These are phyloP conservation scores for Phaenicophaeus curvirostris DNA, from an alignment of 2,797 vertebrate genomes.

Conservation along the genomic window DNA sequence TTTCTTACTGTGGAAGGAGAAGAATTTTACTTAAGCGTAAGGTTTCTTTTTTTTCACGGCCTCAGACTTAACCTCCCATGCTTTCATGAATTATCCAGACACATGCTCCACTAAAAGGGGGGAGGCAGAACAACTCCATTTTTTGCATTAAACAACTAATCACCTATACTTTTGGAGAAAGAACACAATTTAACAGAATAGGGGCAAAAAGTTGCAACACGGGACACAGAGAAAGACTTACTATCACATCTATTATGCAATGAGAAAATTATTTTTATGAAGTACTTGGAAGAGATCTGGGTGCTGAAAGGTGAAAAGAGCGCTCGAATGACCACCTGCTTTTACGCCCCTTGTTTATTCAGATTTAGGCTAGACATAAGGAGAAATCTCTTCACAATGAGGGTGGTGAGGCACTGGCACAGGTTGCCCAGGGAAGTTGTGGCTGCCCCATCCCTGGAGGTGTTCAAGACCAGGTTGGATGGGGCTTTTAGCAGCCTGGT, in stretches of 20 bases:
- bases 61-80: background rate
- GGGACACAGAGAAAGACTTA: background rate
- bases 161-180: background rate
- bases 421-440: too few relatives aligned
- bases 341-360: too few relatives aligned
- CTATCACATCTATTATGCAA: background rate
- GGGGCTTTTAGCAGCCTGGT: too few relatives aligned
- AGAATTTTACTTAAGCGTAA: background rate
- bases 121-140: background rate
- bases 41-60: background rate
- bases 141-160: background rate
- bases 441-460: too few relatives aligned
- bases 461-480: too few relatives aligned
- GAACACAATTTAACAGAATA: background rate
- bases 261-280: background rate
- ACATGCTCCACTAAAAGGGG: background rate
- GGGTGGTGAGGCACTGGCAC: too few relatives aligned
- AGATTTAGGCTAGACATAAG: too few relatives aligned
- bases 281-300: background rate
- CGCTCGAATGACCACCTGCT: background rate
- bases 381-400: too few relatives aligned
- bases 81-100: background rate
- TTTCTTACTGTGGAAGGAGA: background rate
- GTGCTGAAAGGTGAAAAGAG: background rate
- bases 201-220: background rate